Evolutionary conservation across 2,113 vertebrate genomes (phyloP).

Genomic region (Oreochromis spilurus): DNA sequence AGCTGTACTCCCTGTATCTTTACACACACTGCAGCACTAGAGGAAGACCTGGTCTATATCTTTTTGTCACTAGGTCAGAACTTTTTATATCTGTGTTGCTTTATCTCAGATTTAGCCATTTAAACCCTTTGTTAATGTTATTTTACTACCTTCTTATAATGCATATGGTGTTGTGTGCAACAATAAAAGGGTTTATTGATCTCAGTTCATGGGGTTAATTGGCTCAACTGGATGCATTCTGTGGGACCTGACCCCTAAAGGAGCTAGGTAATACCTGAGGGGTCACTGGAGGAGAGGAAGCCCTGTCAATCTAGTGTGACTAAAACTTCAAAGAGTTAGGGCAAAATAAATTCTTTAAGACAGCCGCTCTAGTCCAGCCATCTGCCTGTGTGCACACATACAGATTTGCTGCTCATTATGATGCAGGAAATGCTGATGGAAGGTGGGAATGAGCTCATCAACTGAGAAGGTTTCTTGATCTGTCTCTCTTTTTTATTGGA

Average conservation of each 20-base stretch:
- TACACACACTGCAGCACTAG: not conserved
- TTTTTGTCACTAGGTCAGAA: not conserved
- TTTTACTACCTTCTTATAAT: constrained; percentile 11
- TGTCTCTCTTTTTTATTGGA: constrained; percentile 23
- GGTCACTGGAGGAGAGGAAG: not conserved
- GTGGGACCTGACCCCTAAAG: not conserved
- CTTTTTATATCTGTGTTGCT: not conserved
- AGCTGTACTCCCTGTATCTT: not conserved
- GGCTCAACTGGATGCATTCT: not conserved
- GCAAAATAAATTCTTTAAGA: not conserved
- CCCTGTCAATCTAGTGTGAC: not conserved
- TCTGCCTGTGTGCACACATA: not conserved
- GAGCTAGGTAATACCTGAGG: not conserved
- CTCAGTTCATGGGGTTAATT: constrained; percentile 50
- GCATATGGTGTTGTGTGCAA: not conserved
- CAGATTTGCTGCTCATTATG: constrained; percentile 28
- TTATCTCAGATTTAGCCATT: not conserved
- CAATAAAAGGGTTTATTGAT: constrained; percentile 45
- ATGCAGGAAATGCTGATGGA: constrained; percentile 50
- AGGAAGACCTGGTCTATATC: not conserved
- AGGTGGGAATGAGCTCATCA: constrained; percentile 46
- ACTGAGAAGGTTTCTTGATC: constrained; percentile 31
- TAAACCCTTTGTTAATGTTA: not conserved
- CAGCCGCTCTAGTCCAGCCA: not conserved
- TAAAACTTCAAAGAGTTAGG: constrained; percentile 13